A percentile compares a stretch with the other conserved stretches of the same genome.
These are phyloP conservation scores for Tryphoninae sp. DNA, from an alignment of 2,888 invertebrate species.

Conservation along the genomic window DNA sequence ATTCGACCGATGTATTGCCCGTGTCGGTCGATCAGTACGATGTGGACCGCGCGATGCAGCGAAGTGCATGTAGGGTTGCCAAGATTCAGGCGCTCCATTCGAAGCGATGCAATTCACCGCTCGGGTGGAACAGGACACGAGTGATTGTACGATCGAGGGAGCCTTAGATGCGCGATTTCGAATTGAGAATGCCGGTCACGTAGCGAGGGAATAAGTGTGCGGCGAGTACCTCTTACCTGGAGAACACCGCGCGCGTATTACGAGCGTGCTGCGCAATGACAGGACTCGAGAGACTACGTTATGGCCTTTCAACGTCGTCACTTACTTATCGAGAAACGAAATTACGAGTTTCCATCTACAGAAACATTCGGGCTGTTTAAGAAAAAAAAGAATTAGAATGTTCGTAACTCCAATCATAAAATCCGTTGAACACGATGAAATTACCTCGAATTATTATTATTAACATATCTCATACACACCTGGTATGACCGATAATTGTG, in stretches of 20 bases:
- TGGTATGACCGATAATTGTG: too few species aligned
- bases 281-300: slow-evolving; percentile 34
- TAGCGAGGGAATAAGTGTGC: slow-evolving; percentile 64
- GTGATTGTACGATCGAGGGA: slow-evolving; percentile 30
- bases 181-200: slow-evolving; percentile 62
- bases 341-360: slow-evolving; percentile 18
- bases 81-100: slow-evolving; percentile 65
- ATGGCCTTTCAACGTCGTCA: slow-evolving; percentile 41
- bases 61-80: slow-evolving; percentile 67
- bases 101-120: slow-evolving; percentile 40
- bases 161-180: slow-evolving; percentile 49
- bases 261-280: slow-evolving; percentile 7
- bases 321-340: slow-evolving; percentile 45
- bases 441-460: too few species aligned
- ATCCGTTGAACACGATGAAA: neutral
- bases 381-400: neutral
- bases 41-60: slow-evolving; percentile 13
- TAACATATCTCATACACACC: too few species aligned
- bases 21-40: slow-evolving; percentile 3
- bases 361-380: neutral
- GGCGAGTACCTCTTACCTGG: slow-evolving; percentile 57
- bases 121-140: slow-evolving; percentile 66
- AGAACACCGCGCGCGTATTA: slow-evolving; percentile 21
- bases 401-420: neutral
- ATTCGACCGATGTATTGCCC: neutral